These are phyloP conservation scores for Corvus hawaiiensis DNA, from an alignment of 2,113 vertebrate species.

Conservation along the genomic window DNA sequence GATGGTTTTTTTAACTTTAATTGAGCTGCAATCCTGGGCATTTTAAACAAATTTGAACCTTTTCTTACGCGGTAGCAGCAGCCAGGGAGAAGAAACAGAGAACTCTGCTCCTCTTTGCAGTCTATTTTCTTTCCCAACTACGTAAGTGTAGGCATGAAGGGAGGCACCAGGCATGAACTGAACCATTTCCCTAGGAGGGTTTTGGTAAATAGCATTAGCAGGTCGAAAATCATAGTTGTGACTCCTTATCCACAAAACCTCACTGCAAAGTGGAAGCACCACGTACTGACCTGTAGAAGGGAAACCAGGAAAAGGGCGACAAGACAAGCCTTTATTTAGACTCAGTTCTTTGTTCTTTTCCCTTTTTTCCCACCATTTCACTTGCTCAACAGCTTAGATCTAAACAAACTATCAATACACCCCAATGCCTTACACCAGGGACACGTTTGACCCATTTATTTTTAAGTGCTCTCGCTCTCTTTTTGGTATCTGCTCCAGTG, in stretches of 20 bases:
- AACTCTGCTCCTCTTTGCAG: neutral
- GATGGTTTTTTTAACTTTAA: neutral
- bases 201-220: neutral
- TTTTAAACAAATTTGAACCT: neutral
- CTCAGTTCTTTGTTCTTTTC: neutral
- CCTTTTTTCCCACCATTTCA: neutral
- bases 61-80: neutral
- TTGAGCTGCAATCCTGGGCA: neutral
- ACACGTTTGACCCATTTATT: conserved; percentile 21
- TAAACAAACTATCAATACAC: neutral
- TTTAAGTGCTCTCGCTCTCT: neutral
- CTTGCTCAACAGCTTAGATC: neutral
- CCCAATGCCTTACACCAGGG: neutral
- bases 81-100: neutral
- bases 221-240: neutral
- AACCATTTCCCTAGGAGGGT: neutral
- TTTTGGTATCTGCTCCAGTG: neutral
- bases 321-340: neutral
- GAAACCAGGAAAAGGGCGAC: neutral
- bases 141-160: neutral
- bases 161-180: neutral
- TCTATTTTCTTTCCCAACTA: neutral
- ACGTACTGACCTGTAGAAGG: neutral
- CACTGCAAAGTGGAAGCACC: neutral
- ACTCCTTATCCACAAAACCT: neutral